Base-by-base conservation (phyloP, 2,797 vertebrate genomes). In the Pipistrellus nathusii region DNA sequence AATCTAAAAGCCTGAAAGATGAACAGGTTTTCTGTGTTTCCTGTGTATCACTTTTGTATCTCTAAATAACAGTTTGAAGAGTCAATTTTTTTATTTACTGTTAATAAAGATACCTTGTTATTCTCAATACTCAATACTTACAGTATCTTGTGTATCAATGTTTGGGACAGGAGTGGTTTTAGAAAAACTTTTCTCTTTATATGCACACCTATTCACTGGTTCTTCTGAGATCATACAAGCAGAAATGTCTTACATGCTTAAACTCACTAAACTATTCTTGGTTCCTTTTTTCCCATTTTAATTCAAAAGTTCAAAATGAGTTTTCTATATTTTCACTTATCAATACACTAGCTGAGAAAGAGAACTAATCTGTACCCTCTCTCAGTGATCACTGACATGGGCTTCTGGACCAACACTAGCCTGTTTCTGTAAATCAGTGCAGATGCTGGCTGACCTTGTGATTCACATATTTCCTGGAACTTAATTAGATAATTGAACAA, bases 401-500 rank as follows among this genome's bases (percentile, higher is more conserved):
- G 1, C 18, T 88, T 89, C 83, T 85, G 84, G 75, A 77, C 90
- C 90, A 84, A 27, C 84, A 66, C 8, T 41, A 15, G 13, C 85
- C 82, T 86, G 27, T 80, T 92, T 93, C 73, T 94, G 2, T 91
- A 85, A 91, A 95, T 96, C 88, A 85, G 66, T 93, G 96, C 72
- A 85, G 41, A 68, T 38, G 30, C 14, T 25, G 44, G 71, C 88
- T 92, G 90, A 91, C 66, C 92, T 95, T 82, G 23, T 94, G 46
- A 78, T 97, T 94, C 95, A 46, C 76, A 51, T 92, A 96, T 96
- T 97, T 94, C 66, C 93, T 97, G 73, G 72, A 88, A 95, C 81
- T 96, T 97, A 96, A 97, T 96, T 97, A 96, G 93, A 57, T 96
- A 96, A 97, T 95, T 97, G 96, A 96, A 55, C 95, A 93, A 94